phyloP scores from a whole-genome alignment of 1,140 invertebrate species.

The Drosophila sulfurigaster region DNA sequence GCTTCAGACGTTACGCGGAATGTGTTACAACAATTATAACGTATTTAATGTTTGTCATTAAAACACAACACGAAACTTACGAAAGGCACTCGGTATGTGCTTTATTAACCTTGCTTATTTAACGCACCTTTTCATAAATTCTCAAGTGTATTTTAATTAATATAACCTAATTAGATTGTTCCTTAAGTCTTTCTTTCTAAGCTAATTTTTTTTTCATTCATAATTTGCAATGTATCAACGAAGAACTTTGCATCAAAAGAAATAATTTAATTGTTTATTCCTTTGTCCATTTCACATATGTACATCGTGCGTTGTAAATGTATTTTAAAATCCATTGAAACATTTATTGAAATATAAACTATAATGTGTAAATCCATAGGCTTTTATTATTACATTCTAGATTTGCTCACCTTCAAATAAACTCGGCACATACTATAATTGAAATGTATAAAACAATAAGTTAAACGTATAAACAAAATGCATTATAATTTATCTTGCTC shows the following conservation, averaged over 20 bases:
- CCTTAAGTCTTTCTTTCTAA: slow-evolving; percentile 39
- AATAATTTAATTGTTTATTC: slow-evolving; percentile 42
- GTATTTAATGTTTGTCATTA: slow-evolving; percentile 50
- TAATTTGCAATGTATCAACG: slow-evolving; percentile 22
- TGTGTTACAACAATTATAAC: slow-evolving; percentile 62
- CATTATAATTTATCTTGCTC: background rate
- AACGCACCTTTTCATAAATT: slow-evolving; percentile 33
- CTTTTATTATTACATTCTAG: slow-evolving; percentile 1
- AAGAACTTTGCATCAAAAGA: slow-evolving; percentile 15
- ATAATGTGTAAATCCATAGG: background rate
- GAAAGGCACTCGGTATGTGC: slow-evolving; percentile 9
- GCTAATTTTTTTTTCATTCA: slow-evolving; percentile 20
- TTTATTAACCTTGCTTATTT: slow-evolving; percentile 45
- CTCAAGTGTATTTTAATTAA: slow-evolving; percentile 49
- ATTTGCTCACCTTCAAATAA: background rate
- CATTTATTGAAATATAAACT: slow-evolving; percentile 19
- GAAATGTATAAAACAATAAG: background rate
- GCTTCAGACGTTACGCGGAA: slow-evolving; percentile 54
- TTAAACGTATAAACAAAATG: background rate
- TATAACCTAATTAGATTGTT: slow-evolving; percentile 55
- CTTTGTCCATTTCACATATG: slow-evolving; percentile 23
- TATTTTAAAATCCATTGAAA: slow-evolving; percentile 64
- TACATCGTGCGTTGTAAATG: slow-evolving; percentile 64
- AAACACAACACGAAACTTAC: slow-evolving; percentile 24
- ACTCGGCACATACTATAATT: slow-evolving; percentile 3